These are phyloP conservation scores for Limosa lapponica DNA, from an alignment of 2,797 vertebrate genomes.

Conservation along the genomic window DNA sequence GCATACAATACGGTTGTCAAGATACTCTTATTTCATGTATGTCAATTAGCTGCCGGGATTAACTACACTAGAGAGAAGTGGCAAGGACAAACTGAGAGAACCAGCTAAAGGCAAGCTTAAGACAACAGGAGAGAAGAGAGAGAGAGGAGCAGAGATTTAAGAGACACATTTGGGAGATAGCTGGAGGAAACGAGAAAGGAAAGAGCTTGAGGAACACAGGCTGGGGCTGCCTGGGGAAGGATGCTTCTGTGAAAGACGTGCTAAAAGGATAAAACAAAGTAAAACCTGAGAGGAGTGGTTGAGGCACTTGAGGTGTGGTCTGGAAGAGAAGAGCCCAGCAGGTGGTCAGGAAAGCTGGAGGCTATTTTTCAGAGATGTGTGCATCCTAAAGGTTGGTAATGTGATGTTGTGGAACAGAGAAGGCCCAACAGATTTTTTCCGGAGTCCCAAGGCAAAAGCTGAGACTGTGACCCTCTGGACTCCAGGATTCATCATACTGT, in stretches of 20 bases:
- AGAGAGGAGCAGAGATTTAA: background rate
- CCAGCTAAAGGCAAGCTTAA: background rate
- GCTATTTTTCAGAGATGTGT: background rate
- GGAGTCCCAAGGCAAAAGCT: background rate
- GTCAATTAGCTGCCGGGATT: background rate
- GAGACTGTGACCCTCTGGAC: background rate
- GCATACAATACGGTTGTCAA: background rate
- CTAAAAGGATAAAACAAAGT: background rate
- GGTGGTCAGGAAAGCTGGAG: background rate
- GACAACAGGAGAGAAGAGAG: background rate
- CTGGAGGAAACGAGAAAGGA: background rate
- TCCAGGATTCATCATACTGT: background rate
- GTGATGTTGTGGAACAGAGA: background rate
- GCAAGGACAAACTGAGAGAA: background rate
- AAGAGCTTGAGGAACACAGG: background rate
- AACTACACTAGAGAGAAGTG: background rate
- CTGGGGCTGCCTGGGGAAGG: background rate
- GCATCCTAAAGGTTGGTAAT: background rate
- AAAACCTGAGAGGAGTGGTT: background rate
- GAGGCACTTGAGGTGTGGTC: background rate
- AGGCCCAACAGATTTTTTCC: background rate
- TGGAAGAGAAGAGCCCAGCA: background rate
- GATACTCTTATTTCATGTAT: background rate
- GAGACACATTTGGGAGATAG: background rate
- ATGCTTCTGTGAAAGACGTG: background rate